Evolutionary conservation across 2,797 vertebrate species (phyloP), one percentile per base, ranked within the genome.

Genomic region (Amniataba percoides): DNA sequence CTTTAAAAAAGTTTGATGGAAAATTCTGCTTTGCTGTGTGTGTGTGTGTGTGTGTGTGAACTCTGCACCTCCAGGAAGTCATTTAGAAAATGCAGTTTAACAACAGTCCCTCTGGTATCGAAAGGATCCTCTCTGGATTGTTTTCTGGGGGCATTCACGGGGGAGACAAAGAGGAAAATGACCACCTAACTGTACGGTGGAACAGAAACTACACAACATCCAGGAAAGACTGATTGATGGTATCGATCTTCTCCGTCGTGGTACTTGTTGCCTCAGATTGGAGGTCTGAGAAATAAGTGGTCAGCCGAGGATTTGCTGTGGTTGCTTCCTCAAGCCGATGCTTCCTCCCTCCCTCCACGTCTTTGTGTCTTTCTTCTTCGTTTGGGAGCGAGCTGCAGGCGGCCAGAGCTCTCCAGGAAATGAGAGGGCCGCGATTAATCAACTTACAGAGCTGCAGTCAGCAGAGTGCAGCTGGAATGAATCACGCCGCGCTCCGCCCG

Each of bases 341-440:
- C 45, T 6, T 27, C 15, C 31, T 18, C 16, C 25, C 7, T 15
- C 13, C 55, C 14, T 52, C 9, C 13, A 10, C 40, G 7, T 18
- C 18, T 18, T 31, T 0, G 31, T 42, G 27, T 18, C 23, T 58
- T 31, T 13, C 7, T 46, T 63, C 45, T 82, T 74, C 45, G 14
- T 59, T 27, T 40, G 39, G 61, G 19, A 62, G 15, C 1, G 0
- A 23, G 3, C 48, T 19, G 68, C 68, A 36, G 21, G 31, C 70
- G 16, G 21, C 46, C 55, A 74, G 74, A 58, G 65, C 61, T 62
- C 68, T 82, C 13, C 70, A 52, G 82, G 77, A 88, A 89, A 87
- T 77, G 53, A 77, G 56, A 78, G 36, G 42, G 12, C 8, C 46
- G 2, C 46, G 40, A 63, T 81, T 75, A 77, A 83, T 80, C 76